Evolutionary conservation across 2,797 vertebrate species (phyloP).

Genomic region (Trichosurus vulpecula): DNA sequence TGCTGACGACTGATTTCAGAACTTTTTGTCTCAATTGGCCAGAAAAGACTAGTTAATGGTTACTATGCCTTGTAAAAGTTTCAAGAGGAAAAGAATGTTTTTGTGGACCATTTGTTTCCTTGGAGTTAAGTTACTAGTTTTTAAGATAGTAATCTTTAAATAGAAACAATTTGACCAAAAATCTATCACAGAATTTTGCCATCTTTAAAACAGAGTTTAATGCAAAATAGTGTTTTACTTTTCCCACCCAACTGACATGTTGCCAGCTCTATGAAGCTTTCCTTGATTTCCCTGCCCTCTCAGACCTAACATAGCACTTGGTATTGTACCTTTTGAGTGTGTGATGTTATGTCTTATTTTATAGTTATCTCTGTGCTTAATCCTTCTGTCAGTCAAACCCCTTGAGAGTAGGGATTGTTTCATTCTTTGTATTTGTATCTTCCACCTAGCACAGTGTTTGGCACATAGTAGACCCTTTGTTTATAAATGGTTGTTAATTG

Average conservation of each 20-base stretch:
- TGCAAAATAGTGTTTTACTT: too few species aligned
- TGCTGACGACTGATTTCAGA: neutral
- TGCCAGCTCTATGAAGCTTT: neutral
- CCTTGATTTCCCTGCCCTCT: neutral
- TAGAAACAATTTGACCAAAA: too few species aligned
- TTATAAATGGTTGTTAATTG: constrained; percentile 5
- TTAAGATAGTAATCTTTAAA: neutral
- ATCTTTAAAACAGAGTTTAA: too few species aligned
- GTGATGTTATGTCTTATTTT: neutral
- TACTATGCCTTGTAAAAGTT: neutral
- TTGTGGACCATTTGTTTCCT: neutral
- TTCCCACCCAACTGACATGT: neutral
- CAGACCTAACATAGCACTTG: neutral
- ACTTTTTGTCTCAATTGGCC: neutral
- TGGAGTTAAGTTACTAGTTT: neutral
- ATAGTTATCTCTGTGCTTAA: neutral
- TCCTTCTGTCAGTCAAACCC: neutral
- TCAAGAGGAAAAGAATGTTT: neutral
- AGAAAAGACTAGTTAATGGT: neutral
- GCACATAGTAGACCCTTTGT: constrained; percentile 12
- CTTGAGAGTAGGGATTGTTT: neutral
- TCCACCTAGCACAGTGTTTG: neutral
- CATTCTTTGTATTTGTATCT: neutral
- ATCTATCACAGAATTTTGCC: too few species aligned
- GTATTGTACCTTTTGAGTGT: neutral